Evolutionary conservation across 2,797 vertebrate genomes (phyloP).

Genomic region (Molossus alvarezi): DNA sequence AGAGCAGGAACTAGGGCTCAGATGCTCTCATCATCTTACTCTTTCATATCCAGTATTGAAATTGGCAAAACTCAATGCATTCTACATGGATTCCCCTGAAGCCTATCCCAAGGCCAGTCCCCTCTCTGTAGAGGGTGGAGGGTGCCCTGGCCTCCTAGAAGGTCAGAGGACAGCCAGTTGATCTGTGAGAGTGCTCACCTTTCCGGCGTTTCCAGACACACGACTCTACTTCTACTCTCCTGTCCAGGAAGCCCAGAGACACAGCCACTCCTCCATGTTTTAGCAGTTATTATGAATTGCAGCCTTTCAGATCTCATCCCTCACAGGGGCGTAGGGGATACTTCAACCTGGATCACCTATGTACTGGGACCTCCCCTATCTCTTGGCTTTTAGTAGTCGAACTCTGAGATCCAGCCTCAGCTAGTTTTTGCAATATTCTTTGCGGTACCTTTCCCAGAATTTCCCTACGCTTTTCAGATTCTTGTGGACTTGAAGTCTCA

Average conservation of each 20-base stretch:
- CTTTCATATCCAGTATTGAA: not conserved
- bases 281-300: not conserved
- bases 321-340: accelerated
- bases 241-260: not conserved
- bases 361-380: too few species aligned
- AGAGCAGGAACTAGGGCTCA: not conserved
- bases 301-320: not conserved
- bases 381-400: too few species aligned
- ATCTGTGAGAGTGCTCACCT: not conserved
- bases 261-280: not conserved
- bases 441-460: too few species aligned
- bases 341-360: too few species aligned
- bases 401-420: too few species aligned
- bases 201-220: not conserved
- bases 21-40: not conserved
- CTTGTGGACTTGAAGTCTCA: too few species aligned
- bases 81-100: not conserved
- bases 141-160: too few species aligned
- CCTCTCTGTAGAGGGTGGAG: not conserved
- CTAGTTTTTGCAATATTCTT: too few species aligned
- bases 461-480: too few species aligned
- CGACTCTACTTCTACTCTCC: not conserved
- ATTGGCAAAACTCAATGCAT: not conserved
- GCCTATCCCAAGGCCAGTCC: not conserved
- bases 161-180: not conserved